Percentiles rank a stretch among this genome's conserved stretches.
phyloP scores from a whole-genome alignment of 2,888 invertebrate genomes.

The Drosophila subsilvestris region DNA sequence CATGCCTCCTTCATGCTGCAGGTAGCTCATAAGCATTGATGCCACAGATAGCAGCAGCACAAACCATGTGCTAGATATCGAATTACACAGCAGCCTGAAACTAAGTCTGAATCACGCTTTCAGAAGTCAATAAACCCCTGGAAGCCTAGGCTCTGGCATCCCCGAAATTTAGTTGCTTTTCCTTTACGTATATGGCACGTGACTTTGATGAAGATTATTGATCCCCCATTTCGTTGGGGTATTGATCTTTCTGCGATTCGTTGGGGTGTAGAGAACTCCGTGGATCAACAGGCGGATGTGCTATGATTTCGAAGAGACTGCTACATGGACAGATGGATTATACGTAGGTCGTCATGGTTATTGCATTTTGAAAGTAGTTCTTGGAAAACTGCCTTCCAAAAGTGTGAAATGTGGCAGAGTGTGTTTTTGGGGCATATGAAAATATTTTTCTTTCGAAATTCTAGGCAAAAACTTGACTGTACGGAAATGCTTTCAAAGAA shows the following conservation, averaged over 20 bases:
- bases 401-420: conserved; percentile 1
- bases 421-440: conserved; percentile 4
- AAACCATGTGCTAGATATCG: conserved; percentile 37
- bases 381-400: conserved; percentile 4
- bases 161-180: conserved; percentile 23
- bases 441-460: conserved; percentile 14
- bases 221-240: conserved; percentile 11
- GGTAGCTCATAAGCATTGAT: conserved; percentile 17
- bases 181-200: conserved; percentile 30
- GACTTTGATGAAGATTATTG: conserved; percentile 33
- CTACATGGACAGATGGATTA: no score
- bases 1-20: conserved; percentile 21
- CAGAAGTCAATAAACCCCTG: conserved; percentile 38
- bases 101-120: conserved; percentile 1
- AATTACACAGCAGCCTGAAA: conserved; percentile 28
- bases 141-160: conserved; percentile 12
- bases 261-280: not conserved
- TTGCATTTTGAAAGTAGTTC: not conserved
- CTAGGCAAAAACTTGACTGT: not conserved
- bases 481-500: not conserved
- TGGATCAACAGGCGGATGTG: conserved; percentile 3
- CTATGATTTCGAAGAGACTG: conserved; percentile 14
- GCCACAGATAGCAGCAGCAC: conserved; percentile 1
- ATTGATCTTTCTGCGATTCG: not conserved
- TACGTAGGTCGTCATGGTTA: conserved; percentile 5